Evolutionary conservation across 2,113 vertebrate species (phyloP), one percentile per base, ranked within the genome.

Genomic region (Pavo muticus): DNA sequence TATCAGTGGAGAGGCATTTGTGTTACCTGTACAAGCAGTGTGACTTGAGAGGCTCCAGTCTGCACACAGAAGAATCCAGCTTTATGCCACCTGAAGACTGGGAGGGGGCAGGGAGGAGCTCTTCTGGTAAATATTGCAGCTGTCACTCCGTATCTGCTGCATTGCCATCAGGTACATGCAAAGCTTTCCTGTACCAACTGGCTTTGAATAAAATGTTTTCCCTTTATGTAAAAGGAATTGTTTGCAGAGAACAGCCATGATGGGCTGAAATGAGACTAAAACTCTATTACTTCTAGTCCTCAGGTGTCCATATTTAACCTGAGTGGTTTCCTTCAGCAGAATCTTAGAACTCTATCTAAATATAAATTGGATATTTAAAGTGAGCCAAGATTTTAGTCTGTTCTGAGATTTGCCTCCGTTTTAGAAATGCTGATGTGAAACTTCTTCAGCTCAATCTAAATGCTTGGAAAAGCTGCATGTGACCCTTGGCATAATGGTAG

Each of bases 391-490:
- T 56, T 87, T 77, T 65, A 74, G 3, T 67, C 25, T 56, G 1
- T 47, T 10, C 73, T 85, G 32, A 85, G 19, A 2, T 45, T 78
- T 82, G 32, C 57, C 9, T 50, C 15, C 0, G 2, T 69, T 82
- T 75, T 5, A 11, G 40, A 54, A 60, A 17, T 5, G 8, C n/a
- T 0, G 52, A 11, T 69, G 54, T 47, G 3, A 2, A 0, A 17
- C 25, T 25, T 11, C 27, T 50, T 68, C 15, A 68, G 4, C 27
- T 81, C 9, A 35, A 2, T 21, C 15, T 37, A 3, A 48, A 23
- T 57, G 6, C 32, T 45, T 2, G 29, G 50, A 32, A 40, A 47
- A 27, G 65, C 30, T 86, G 23, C 12, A 14, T 0, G 0, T 32
- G 6, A 76, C 17, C 16, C 3, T 37, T 37, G 50, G 25, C 10